A percentile compares a stretch with the other conserved stretches of the same genome.
Conservation (phyloP, 2,888 invertebrate species). For the Xestia sexstrigata region DNA sequence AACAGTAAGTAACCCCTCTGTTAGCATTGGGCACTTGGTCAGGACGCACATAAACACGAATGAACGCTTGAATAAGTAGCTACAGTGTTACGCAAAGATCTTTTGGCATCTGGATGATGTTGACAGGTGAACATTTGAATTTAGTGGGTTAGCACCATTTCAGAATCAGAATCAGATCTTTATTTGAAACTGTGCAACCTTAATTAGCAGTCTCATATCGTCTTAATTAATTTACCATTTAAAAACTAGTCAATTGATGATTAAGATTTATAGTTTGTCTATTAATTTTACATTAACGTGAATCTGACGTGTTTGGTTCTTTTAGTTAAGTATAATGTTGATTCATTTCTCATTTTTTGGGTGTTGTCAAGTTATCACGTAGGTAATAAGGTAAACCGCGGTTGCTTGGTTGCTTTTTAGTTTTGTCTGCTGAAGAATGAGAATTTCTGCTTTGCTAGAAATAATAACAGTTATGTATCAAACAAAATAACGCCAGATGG, state of each 20-base stretch:
- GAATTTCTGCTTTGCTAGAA: too few species aligned
- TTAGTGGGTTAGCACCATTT: too few species aligned
- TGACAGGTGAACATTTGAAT: not conserved
- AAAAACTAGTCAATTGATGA: not conserved
- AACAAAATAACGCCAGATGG: not conserved
- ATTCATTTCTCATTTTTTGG: not conserved
- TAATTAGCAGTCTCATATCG: not conserved
- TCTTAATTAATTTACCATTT: not conserved
- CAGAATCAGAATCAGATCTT: too few species aligned
- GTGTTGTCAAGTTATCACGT: not conserved
- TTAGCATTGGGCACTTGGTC: constrained; percentile 6
- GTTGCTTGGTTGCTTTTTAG: not conserved
- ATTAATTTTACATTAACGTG: constrained; percentile 5
- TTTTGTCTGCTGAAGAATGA: not conserved
- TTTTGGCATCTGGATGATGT: not conserved
- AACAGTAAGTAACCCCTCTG: constrained; percentile 15
- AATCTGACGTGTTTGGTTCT: not conserved
- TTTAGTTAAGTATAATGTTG: not conserved
- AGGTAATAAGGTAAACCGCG: not conserved
- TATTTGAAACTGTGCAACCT: not conserved
- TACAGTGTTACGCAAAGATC: not conserved
- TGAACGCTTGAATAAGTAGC: constrained; percentile 3
- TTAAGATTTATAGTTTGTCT: not conserved
- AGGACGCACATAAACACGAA: not conserved
- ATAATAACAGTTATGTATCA: not conserved